These are phyloP conservation scores for Bombylius discolor DNA, from an alignment of 2,888 invertebrate species.

Conservation along the genomic window DNA sequence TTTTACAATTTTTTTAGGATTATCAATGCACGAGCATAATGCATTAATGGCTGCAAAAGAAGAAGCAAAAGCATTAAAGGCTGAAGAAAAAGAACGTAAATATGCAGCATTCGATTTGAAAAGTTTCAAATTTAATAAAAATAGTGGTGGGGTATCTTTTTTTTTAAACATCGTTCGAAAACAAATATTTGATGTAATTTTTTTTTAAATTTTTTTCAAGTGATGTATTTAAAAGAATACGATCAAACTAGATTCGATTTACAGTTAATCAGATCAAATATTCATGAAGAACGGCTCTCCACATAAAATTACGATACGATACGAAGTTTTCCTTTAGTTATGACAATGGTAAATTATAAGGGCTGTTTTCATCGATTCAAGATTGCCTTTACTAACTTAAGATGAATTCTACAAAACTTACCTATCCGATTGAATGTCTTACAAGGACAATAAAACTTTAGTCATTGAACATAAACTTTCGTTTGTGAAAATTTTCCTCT, in stretches of 20 bases:
- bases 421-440: too few relatives aligned
- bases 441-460: too few relatives aligned
- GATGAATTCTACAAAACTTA: too few relatives aligned
- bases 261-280: constrained; percentile 1
- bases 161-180: too few relatives aligned
- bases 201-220: not conserved
- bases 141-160: not conserved
- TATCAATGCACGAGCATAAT: constrained; percentile 2
- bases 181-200: too few relatives aligned
- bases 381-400: too few relatives aligned
- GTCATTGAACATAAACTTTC: too few relatives aligned
- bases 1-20: not conserved
- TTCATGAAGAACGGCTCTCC: not conserved
- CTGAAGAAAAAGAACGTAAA: not conserved
- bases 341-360: too few relatives aligned
- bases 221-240: not conserved
- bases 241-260: constrained; percentile 1
- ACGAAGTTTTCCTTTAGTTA: too few relatives aligned
- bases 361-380: too few relatives aligned
- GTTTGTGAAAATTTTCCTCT: too few relatives aligned
- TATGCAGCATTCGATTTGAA: not conserved
- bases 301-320: not conserved
- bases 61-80: not conserved
- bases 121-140: not conserved
- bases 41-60: constrained; percentile 3